phyloP scores from a whole-genome alignment of 23 tunicate species.

The Clavelina lepadiformis region DNA sequence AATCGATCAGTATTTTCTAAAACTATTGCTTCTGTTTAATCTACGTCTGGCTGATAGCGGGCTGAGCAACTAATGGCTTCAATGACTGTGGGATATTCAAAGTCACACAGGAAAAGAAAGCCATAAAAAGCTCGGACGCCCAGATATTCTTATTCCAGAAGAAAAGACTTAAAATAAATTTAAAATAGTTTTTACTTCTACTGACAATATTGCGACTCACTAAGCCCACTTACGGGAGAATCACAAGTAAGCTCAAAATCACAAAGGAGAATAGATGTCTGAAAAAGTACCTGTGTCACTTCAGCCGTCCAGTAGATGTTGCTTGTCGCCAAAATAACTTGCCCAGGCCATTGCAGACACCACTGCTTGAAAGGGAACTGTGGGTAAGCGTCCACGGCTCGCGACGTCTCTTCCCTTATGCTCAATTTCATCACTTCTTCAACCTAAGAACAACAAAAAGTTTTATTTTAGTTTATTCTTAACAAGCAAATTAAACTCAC shows the following conservation, averaged over 20 bases:
- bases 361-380: constrained; percentile 67
- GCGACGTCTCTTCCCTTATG: constrained; percentile 49
- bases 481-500: not conserved
- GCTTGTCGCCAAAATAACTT: constrained; percentile 77
- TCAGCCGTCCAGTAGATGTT: constrained; percentile 87
- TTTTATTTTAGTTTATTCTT: too few relatives aligned
- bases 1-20: not conserved
- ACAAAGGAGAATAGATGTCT: too few relatives aligned
- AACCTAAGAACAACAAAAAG: constrained; percentile 35
- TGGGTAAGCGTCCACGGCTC: constrained; percentile 66
- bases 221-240: not conserved
- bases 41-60: constrained; percentile 28
- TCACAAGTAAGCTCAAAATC: too few relatives aligned
- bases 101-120: constrained; percentile 74
- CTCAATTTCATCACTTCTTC: constrained; percentile 80
- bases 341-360: constrained; percentile 91
- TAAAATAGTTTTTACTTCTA: not conserved
- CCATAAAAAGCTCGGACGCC: constrained; percentile 53
- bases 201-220: not conserved
- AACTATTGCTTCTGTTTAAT: not conserved
- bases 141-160: not conserved
- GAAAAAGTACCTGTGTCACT: constrained; percentile 77
- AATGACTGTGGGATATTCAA: constrained; percentile 30
- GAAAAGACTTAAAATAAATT: not conserved
- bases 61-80: constrained; percentile 55